These are phyloP conservation scores for Rhizomys pruinosus DNA, from an alignment of 2,113 vertebrate species.

Conservation along the genomic window DNA sequence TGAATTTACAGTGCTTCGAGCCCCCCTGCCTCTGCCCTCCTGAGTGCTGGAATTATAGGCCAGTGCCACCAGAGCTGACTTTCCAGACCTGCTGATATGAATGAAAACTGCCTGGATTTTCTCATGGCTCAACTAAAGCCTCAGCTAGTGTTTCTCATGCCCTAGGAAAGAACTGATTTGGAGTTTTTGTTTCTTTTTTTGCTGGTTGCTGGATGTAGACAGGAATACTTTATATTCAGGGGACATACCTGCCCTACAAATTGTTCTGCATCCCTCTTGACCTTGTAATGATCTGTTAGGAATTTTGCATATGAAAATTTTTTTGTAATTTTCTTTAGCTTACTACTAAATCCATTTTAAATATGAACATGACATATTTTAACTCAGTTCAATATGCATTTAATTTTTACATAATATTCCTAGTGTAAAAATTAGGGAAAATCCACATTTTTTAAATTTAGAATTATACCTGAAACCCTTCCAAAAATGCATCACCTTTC, in stretches of 20 bases:
- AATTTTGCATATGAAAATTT: background rate
- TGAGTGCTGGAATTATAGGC: background rate
- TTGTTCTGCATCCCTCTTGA: background rate
- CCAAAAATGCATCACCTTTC: background rate
- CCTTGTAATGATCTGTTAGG: background rate
- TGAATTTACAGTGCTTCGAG: background rate
- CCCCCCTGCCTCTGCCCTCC: background rate
- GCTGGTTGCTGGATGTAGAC: background rate
- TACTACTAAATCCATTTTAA: conserved; percentile 24
- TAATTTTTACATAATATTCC: background rate
- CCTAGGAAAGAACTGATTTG: background rate
- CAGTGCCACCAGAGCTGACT: background rate
- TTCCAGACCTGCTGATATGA: background rate
- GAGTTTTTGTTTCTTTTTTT: background rate
- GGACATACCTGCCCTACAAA: background rate
- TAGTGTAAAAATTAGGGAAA: background rate
- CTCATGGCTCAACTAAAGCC: background rate
- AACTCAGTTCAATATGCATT: background rate
- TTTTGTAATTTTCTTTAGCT: background rate
- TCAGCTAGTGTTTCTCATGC: background rate
- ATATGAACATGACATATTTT: conserved; percentile 5
- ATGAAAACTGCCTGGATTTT: background rate
- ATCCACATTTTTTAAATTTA: background rate
- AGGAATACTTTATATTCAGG: background rate
- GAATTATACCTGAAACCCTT: background rate